Evolutionary conservation across 2,888 invertebrate genomes (phyloP).

Genomic region (Lasioglossum marginatum): DNA sequence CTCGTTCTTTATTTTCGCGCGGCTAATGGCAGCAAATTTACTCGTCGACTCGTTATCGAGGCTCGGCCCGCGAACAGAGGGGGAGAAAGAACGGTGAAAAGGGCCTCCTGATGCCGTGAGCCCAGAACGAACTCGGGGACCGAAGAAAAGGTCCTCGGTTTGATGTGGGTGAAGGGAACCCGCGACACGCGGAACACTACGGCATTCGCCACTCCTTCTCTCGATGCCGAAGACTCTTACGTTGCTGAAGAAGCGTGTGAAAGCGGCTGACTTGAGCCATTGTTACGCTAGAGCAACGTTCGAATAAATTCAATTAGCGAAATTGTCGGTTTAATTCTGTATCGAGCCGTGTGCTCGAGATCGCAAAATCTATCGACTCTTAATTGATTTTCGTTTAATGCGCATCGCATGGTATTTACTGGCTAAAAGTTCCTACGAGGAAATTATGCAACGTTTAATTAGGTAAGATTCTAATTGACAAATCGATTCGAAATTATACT

Average conservation of each 20-base stretch:
- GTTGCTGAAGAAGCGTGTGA: slow-evolving; percentile 32
- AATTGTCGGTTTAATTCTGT: neutral
- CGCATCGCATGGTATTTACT: neutral
- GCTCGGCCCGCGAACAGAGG: slow-evolving; percentile 36
- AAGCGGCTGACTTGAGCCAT: neutral
- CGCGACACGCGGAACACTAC: slow-evolving; percentile 27
- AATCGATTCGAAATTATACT: neutral
- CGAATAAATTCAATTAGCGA: neutral
- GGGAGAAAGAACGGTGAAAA: slow-evolving; percentile 19
- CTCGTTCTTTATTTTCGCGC: slow-evolving; percentile 82
- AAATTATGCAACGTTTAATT: neutral
- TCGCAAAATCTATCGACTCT: neutral
- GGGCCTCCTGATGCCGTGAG: neutral
- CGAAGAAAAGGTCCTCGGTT: slow-evolving; percentile 27
- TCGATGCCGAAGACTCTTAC: neutral
- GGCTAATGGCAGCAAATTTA: slow-evolving; percentile 83
- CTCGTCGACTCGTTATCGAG: slow-evolving; percentile 80
- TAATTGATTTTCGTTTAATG: slow-evolving; percentile 1
- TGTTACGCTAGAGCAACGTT: neutral
- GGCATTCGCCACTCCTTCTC: slow-evolving; percentile 34
- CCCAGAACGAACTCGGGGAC: neutral
- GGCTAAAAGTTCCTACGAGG: neutral
- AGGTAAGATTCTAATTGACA: neutral
- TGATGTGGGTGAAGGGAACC: slow-evolving; percentile 33
- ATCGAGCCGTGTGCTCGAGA: neutral